Evolutionary conservation across 2,113 vertebrate genomes (phyloP), one percentile per base, ranked within the genome.

Genomic region (Clarias macrocephalus): DNA sequence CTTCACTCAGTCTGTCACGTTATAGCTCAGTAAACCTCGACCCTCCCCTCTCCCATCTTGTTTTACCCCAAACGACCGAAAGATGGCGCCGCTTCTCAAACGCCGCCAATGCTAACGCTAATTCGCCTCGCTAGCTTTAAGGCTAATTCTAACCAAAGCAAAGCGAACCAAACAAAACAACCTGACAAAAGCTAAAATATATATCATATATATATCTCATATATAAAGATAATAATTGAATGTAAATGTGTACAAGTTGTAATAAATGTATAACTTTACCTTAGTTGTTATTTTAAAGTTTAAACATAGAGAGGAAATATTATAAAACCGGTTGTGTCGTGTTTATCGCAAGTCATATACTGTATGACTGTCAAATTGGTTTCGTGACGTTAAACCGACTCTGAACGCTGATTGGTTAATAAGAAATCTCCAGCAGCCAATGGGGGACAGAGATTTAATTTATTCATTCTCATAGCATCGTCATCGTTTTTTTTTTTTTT

Each of bases 1-100:
- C 82, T 88, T 83, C 77, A 84, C 89, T 72, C 77, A 84, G 90
- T 72, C 68, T 86, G 89, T 88, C 88, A 88, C 91, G 84, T 87
- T 89, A 62, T 84, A 87, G 75, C 85, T 65, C 68, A 86, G 85
- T 63, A 80, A 18, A 9, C 52, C 37, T 82, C 62, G 82, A 83
- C 82, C 82, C 63, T 63, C 82, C 82, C 82, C 68, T 65, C 48
- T 33, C 3, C 80, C 30, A 8, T 42, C 25, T 5, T 23, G 0
- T 42, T 52, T 65, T 54, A 52, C 42, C 21, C 3, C 1, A 0
- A 0, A 30, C 13, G n/a, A 21, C 82, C 82, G 62, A 68, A 0
- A 54, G 82, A 83, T 48, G 82, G 37, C 82, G 82, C 65, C 15
- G 54, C 6, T 68, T 13, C 18, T 37, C 54, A 21, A 16, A 33